These are phyloP conservation scores for Pyxicephalus adspersus DNA, from an alignment of 2,113 vertebrate genomes.

Conservation along the genomic window DNA sequence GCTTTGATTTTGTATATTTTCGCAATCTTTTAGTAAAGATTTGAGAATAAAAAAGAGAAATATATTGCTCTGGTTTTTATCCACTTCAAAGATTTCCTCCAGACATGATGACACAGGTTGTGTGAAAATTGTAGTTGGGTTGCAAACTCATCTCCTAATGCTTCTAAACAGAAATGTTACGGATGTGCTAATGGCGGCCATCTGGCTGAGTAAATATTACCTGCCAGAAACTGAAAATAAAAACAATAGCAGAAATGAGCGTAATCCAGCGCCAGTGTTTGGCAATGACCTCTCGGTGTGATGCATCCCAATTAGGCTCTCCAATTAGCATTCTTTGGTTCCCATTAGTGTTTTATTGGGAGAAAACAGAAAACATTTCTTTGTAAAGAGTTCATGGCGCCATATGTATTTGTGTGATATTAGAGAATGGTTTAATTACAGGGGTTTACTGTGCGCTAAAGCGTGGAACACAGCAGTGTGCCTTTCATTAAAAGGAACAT, in stretches of 20 bases:
- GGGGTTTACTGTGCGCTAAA: conserved; percentile 53
- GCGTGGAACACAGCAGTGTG: conserved; percentile 50
- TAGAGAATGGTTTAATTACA: conserved; percentile 58
- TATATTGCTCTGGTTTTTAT: too few relatives aligned
- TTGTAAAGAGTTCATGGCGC: conserved; percentile 57
- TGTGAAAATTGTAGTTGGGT: neutral
- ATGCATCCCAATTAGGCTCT: conserved; percentile 59
- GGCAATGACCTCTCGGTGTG: conserved; percentile 31
- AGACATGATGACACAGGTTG: too few relatives aligned
- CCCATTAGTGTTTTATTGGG: conserved; percentile 60
- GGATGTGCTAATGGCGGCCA: conserved; percentile 56
- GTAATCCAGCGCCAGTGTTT: conserved; percentile 49
- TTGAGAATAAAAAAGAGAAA: too few relatives aligned
- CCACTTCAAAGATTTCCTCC: too few relatives aligned
- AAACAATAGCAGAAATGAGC: conserved; percentile 53
- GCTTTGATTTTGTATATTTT: too few relatives aligned
- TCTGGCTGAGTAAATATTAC: conserved; percentile 59
- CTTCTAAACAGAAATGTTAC: conserved; percentile 46
- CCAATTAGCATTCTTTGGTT: conserved; percentile 62
- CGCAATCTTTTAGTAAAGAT: too few relatives aligned
- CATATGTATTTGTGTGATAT: conserved; percentile 56
- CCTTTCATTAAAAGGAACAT: conserved; percentile 52
- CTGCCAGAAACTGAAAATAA: conserved; percentile 53
- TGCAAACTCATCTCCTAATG: conserved; percentile 44
- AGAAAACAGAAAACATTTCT: conserved; percentile 23